These are phyloP conservation scores for Kuschelorhynchus macadamiae DNA, from an alignment of 2,888 invertebrate species.

Conservation along the genomic window DNA sequence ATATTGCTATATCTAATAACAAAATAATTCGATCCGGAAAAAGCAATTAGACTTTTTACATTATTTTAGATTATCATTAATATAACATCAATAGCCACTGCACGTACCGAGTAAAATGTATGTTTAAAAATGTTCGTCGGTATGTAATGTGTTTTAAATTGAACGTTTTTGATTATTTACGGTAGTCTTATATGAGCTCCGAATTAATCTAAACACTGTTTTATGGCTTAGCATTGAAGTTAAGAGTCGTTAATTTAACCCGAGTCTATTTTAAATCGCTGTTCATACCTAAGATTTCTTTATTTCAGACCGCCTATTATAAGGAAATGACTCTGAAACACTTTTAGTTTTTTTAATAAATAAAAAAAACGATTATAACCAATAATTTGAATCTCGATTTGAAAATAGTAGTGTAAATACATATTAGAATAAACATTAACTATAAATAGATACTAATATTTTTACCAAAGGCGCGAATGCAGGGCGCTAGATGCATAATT, in stretches of 20 bases:
- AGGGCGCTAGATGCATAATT: no score
- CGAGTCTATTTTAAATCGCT: constrained; percentile 10
- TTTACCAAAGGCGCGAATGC: no score
- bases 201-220: constrained; percentile 31
- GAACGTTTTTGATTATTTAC: constrained; percentile 40
- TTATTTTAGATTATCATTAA: constrained; percentile 31
- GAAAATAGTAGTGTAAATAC: no score
- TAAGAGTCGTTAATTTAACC: constrained; percentile 23
- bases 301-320: no score
- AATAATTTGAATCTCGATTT: no score
- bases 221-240: constrained; percentile 34
- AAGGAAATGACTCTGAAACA: no score
- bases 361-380: no score
- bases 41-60: constrained; percentile 41
- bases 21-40: constrained; percentile 43
- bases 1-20: constrained; percentile 41
- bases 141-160: constrained; percentile 45
- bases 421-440: no score
- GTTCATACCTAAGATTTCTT: background rate
- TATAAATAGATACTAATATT: no score
- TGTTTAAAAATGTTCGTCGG: constrained; percentile 31
- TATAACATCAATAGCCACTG: constrained; percentile 17
- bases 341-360: no score
- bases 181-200: constrained; percentile 30
- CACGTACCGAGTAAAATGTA: constrained; percentile 27